phyloP scores from a whole-genome alignment of 1,140 invertebrate genomes.

The Pseudobourletiella spinata region DNA sequence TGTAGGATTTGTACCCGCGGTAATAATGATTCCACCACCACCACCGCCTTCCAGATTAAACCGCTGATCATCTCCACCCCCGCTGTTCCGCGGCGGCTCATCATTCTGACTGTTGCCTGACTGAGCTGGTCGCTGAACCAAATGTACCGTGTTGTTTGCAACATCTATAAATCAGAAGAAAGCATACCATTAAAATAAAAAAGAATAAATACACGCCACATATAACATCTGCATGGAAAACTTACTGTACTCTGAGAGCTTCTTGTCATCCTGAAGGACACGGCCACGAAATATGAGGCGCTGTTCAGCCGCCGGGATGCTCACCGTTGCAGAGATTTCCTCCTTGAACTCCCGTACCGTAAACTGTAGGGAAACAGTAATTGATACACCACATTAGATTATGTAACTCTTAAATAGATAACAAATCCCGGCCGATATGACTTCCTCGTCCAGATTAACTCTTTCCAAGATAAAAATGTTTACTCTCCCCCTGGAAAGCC shows the following conservation, averaged over 20 bases:
- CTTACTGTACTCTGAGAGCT: conserved; percentile 75
- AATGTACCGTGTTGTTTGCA: conserved; percentile 82
- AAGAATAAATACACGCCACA: too few species aligned
- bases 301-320: conserved; percentile 68
- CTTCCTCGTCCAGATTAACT: neutral
- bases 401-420: neutral
- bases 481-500: neutral
- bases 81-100: conserved; percentile 15
- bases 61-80: neutral
- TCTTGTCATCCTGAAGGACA: conserved; percentile 83
- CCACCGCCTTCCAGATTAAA: conserved; percentile 8
- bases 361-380: conserved; percentile 51
- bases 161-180: conserved; percentile 72
- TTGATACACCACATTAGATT: conserved; percentile 18
- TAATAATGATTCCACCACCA: conserved; percentile 13
- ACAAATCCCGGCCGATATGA: conserved; percentile 20
- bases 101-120: conserved; percentile 37
- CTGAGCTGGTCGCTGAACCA: conserved; percentile 75
- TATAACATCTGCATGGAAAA: too few species aligned
- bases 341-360: conserved; percentile 82
- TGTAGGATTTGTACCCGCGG: conserved; percentile 2
- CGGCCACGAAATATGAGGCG: conserved; percentile 85
- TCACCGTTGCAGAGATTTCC: conserved; percentile 63
- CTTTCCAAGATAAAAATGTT: neutral
- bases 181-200: too few species aligned